Percentiles rank a stretch among this genome's conserved stretches.
phyloP scores from a whole-genome alignment of 1,140 invertebrate genomes.

The Theocolax elegans region DNA sequence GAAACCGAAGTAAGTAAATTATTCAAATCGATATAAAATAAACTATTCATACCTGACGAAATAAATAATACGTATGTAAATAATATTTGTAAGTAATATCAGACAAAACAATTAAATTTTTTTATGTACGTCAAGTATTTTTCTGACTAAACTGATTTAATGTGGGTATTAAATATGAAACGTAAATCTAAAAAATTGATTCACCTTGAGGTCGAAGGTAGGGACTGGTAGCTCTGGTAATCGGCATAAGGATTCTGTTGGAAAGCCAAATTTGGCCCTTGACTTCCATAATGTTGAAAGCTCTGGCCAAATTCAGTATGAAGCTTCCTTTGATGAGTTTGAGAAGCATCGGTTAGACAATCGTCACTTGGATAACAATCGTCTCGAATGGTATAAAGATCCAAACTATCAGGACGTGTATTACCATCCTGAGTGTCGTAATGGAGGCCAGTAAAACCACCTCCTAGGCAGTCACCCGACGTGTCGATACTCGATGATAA shows the following conservation, averaged over 20 bases:
- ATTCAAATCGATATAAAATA: too few species aligned
- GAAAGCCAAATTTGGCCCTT: slow-evolving; percentile 36
- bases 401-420: slow-evolving; percentile 71
- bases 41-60: too few species aligned
- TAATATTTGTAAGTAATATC: too few species aligned
- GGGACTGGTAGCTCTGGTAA: slow-evolving; percentile 53
- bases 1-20: too few species aligned
- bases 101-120: too few species aligned
- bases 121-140: too few species aligned
- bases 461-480: slow-evolving; percentile 49
- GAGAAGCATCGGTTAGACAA: slow-evolving; percentile 29
- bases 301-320: slow-evolving; percentile 60
- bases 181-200: background rate
- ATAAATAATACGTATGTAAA: too few species aligned
- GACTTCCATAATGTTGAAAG: slow-evolving; percentile 54
- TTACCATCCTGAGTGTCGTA: slow-evolving; percentile 63
- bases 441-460: slow-evolving; percentile 75
- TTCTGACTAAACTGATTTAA: too few species aligned
- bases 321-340: slow-evolving; percentile 55
- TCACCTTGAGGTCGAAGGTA: slow-evolving; percentile 59
- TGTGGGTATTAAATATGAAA: too few species aligned
- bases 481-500: background rate
- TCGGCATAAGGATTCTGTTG: slow-evolving; percentile 51
- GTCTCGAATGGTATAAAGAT: slow-evolving; percentile 75
- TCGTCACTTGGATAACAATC: slow-evolving; percentile 75